Percentiles rank a stretch among this genome's conserved stretches.
These are phyloP conservation scores for Dinoponera quadriceps DNA, from an alignment of 1,140 invertebrate genomes.

Conservation along the genomic window DNA sequence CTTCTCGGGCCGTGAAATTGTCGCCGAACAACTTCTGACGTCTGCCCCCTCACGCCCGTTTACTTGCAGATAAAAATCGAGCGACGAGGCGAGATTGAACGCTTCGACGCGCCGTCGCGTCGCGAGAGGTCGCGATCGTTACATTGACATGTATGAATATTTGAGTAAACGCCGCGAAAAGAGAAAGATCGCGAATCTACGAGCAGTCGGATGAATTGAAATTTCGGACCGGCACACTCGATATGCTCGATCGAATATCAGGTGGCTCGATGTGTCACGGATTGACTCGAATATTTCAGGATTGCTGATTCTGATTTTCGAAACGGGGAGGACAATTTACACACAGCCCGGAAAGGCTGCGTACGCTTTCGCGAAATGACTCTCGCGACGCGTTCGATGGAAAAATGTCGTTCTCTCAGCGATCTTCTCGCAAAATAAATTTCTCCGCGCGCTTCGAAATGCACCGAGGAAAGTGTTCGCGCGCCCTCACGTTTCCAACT, in stretches of 20 bases:
- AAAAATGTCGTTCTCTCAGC: no score
- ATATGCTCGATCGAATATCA: not conserved
- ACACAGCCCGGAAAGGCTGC: no score
- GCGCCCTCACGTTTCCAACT: no score
- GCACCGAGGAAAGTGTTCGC: no score
- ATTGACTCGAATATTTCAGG: no score
- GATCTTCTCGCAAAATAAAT: no score
- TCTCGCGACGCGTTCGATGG: no score
- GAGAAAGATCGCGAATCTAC: not conserved
- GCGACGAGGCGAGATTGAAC: slow-evolving; percentile 20
- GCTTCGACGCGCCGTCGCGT: slow-evolving; percentile 4
- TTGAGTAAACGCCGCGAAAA: not conserved
- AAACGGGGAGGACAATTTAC: no score
- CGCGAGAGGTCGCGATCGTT: slow-evolving; percentile 14
- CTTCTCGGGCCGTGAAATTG: slow-evolving; percentile 33
- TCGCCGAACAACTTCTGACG: slow-evolving; percentile 38
- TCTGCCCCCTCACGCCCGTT: not conserved
- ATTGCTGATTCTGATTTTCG: no score
- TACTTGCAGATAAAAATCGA: slow-evolving; percentile 46
- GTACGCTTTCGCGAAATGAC: no score
- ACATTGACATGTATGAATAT: slow-evolving; percentile 1
- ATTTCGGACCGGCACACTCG: not conserved
- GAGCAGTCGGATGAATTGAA: not conserved
- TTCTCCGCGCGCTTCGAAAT: no score
- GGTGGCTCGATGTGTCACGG: no score